Percentiles rank a stretch among this genome's conserved stretches.
Evolutionary conservation across 2,113 vertebrate genomes (phyloP).

Genomic region (zebrafish (Danio rerio)): GRCz12tu NC_133196.1:19152001-19152500

Average conservation of each 20-base stretch:
- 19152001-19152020: conserved; percentile 36
- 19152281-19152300: conserved; percentile 76
- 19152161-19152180: conserved; percentile 24
- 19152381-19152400: conserved; percentile 70
- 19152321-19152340: conserved; percentile 71
- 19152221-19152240: conserved; percentile 77
- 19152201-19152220: conserved; percentile 67
- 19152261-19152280: conserved; percentile 81
- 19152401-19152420: conserved; percentile 70
- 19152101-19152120: not conserved
- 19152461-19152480: no score
- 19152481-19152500: no score
- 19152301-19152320: conserved; percentile 67
- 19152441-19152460: not conserved
- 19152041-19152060: not conserved
- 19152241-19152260: conserved; percentile 78
- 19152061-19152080: not conserved
- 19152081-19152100: not conserved
- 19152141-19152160: conserved; percentile 43
- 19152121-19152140: not conserved
- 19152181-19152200: conserved; percentile 41
- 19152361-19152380: conserved; percentile 56
- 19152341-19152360: conserved; percentile 56
- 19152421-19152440: conserved; percentile 59
- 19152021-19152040: conserved; percentile 37